Evolutionary conservation across 2,113 vertebrate species (phyloP), one percentile per base, ranked within the genome.

Genomic region (Gasterosteus nipponicus): DNA sequence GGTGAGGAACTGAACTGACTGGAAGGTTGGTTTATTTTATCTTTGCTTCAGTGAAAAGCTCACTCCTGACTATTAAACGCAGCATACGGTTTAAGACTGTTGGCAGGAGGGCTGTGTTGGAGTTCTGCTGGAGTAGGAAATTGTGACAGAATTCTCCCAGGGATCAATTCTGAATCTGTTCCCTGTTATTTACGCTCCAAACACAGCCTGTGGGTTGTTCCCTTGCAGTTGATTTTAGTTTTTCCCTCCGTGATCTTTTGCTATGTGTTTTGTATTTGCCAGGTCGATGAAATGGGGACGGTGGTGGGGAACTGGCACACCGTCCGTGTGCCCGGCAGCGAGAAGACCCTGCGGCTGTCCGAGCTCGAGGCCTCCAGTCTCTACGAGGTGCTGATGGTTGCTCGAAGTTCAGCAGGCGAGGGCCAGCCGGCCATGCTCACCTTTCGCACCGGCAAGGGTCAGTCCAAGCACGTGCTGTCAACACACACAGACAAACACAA

Each of bases 341-440:
- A 99, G 90, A 96, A 96, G 26, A 96, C 96, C 77, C 95, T 99
- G 75, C 94, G 88, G 7, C 93, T 99, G 31, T 94, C 95, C 0
- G 98, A 99, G 78, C 91, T 99, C 84, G 97, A 99, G 75, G 91
- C 98, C 0, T 96, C 96, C 56, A 99, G 98, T 84, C 95, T 99
- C 10, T 99, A 99, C 0, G 98, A 99, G 58, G 97, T 99, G 7
- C 80, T 99, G 68, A 99, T 99, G 98, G 97, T 99, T 69, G 97
- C 98, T 1, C 93, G 97, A 38, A 99, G 93, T 0, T 78, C 94
- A 0, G 96, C 94, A 0, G 97, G 97, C 0, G 96, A 99, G 56
- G 98, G 97, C 0, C 97, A 99, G 69, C 96, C 97, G 0, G 97
- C 98, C 74, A 99, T 99, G 98, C 96, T 99, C 49, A 99, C 98